Base-by-base conservation (phyloP, 2,797 vertebrate genomes). In the Hephaestus fuliginosus region DNA sequence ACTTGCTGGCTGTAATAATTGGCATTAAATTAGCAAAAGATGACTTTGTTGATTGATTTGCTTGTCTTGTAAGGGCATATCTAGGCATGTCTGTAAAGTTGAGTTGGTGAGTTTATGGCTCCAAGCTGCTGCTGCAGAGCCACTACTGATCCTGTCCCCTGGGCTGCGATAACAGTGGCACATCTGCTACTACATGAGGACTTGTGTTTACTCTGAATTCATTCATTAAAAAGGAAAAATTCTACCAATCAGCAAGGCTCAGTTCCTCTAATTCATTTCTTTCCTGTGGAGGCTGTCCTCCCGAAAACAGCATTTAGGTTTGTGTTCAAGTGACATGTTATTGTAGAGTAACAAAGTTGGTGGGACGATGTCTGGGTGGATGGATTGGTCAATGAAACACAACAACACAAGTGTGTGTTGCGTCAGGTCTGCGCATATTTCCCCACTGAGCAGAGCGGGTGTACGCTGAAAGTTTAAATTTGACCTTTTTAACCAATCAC, bases 1-100 rank as follows among this genome's bases (percentile, higher is more conserved):
- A 41, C 60, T 53, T 71, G 56, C 71, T 70, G 46, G 77, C 81
- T 25, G 6, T 5, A 30, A 10, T 61, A 9, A 64, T 18, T 60
- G 30, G 4, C 11, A 62, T 67, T 25, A 33, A 39, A 67, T 44
- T 65, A 4, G 39, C 22, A 67, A 15, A 69, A 58, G 66, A 55
- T 52, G 33, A 70, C 18, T 49, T 74, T 33, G 6, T 5, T 2
- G 4, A 46, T 48, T 30, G 6, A 58, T 28, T 33, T 30, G 30
- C 49, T 48, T 60, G 11, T 36, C 12, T 22, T 68, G 18, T 15
- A 15, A 7, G 15, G 33, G 13, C 15, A 41, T 43, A 63, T 76
- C 30, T 39, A 28, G 30, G 10, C 22, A 20, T 30, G 33, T 25
- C 18, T 44, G 33, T 43, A 52, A 30, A 43, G 30, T n/a, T 70